These are phyloP conservation scores for Monopterus albus DNA, from an alignment of 2,113 vertebrate species.

Conservation along the genomic window DNA sequence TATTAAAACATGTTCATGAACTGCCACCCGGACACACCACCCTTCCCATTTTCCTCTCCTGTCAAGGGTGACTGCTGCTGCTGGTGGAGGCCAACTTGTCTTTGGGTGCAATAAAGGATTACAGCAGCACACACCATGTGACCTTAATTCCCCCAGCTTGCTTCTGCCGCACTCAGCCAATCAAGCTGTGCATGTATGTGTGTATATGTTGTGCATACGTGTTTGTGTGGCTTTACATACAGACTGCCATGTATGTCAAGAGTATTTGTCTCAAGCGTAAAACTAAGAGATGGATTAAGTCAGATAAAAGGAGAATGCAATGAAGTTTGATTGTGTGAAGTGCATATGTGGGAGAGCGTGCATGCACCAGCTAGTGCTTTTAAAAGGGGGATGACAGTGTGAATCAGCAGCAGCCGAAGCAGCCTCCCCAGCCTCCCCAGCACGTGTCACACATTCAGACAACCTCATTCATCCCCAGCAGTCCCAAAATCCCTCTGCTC, in stretches of 20 bases:
- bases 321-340: slow-evolving; percentile 40
- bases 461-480: slow-evolving; percentile 73
- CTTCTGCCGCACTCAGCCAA: slow-evolving; percentile 62
- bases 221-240: slow-evolving; percentile 34
- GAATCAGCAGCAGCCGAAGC: slow-evolving; percentile 74
- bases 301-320: slow-evolving; percentile 40
- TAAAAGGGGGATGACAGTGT: slow-evolving; percentile 28
- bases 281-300: slow-evolving; percentile 47
- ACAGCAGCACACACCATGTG: slow-evolving; percentile 74
- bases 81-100: slow-evolving; percentile 61
- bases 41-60: slow-evolving; percentile 12
- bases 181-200: slow-evolving; percentile 52
- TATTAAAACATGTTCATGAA: slow-evolving; percentile 39
- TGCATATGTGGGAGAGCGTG: slow-evolving; percentile 3
- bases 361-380: slow-evolving; percentile 56
- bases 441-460: slow-evolving; percentile 76
- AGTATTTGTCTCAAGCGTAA: slow-evolving; percentile 23
- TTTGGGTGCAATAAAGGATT: slow-evolving; percentile 77
- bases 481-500: slow-evolving; percentile 57
- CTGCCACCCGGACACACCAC: slow-evolving; percentile 15
- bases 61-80: slow-evolving; percentile 2
- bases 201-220: slow-evolving; percentile 43
- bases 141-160: slow-evolving; percentile 77
- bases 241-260: slow-evolving; percentile 29
- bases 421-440: slow-evolving; percentile 56